phyloP scores from a whole-genome alignment of 1,140 invertebrate genomes.

The Carposina sasakii region DNA sequence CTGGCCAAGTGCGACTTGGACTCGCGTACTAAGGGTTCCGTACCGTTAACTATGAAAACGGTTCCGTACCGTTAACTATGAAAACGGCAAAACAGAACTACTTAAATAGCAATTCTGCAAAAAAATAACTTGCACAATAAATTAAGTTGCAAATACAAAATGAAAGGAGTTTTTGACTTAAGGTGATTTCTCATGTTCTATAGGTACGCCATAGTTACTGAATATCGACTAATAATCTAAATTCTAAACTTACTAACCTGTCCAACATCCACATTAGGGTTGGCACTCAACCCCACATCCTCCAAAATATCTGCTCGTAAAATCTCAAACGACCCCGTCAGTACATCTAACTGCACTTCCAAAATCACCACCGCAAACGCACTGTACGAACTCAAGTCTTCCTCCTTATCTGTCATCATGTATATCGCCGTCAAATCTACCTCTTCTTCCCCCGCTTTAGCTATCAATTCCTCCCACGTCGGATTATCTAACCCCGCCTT shows the following conservation, averaged over 20 bases:
- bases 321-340: constrained; percentile 80
- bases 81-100: too few relatives aligned
- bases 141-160: too few relatives aligned
- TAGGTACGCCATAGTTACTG: too few relatives aligned
- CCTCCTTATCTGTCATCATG: constrained; percentile 65
- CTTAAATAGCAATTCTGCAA: too few relatives aligned
- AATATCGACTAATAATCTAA: too few relatives aligned
- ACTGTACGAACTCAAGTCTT: constrained; percentile 67
- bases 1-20: too few relatives aligned
- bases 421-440: constrained; percentile 78
- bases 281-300: constrained; percentile 82
- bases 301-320: constrained; percentile 81
- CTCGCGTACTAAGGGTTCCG: too few relatives aligned
- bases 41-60: too few relatives aligned
- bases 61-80: too few relatives aligned
- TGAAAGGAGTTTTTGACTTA: too few relatives aligned
- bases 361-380: constrained; percentile 76
- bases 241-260: constrained; percentile 72
- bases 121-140: too few relatives aligned
- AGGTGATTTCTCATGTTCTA: too few relatives aligned
- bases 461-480: constrained; percentile 79
- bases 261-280: constrained; percentile 86
- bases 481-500: constrained; percentile 73
- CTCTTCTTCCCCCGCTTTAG: constrained; percentile 71
- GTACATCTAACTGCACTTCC: constrained; percentile 81